Evolutionary conservation across 2,797 vertebrate species (phyloP).

Genomic region (Scomberomorus guttatus): DNA sequence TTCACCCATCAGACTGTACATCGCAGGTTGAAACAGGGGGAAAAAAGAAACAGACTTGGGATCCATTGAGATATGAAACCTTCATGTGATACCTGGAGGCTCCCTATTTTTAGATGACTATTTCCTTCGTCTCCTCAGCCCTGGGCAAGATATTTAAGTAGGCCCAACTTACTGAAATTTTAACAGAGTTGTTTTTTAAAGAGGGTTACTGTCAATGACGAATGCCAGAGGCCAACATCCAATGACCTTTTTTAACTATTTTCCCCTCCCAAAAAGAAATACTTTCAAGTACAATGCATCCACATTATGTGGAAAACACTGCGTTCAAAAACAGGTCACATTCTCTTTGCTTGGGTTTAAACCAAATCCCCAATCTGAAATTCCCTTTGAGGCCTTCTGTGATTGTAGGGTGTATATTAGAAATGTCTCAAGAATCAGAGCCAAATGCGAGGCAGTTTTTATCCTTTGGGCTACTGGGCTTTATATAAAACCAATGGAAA

Average conservation of each 20-base stretch:
- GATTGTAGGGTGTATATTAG: neutral
- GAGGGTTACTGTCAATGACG: slow-evolving; percentile 8
- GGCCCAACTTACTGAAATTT: slow-evolving; percentile 36
- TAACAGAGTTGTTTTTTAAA: slow-evolving; percentile 20
- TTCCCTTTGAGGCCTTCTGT: neutral
- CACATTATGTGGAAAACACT: neutral
- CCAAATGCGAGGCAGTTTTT: neutral
- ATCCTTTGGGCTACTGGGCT: neutral
- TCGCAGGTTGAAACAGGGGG: slow-evolving; percentile 28
- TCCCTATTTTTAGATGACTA: slow-evolving; percentile 69
- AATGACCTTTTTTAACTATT: neutral
- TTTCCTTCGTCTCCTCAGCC: slow-evolving; percentile 55
- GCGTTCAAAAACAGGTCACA: neutral
- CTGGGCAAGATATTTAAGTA: slow-evolving; percentile 52
- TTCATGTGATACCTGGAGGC: slow-evolving; percentile 58
- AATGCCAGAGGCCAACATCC: slow-evolving; percentile 16
- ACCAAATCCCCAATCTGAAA: neutral
- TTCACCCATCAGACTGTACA: slow-evolving; percentile 39
- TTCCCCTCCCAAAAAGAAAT: neutral
- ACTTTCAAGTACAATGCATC: neutral
- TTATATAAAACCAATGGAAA: neutral
- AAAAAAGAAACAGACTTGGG: slow-evolving; percentile 41
- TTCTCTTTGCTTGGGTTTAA: neutral
- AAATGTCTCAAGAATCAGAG: neutral
- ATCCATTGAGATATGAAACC: slow-evolving; percentile 69